Conservation (phyloP, 2,113 vertebrate species). For the Cinclus mexicanus region DNA sequence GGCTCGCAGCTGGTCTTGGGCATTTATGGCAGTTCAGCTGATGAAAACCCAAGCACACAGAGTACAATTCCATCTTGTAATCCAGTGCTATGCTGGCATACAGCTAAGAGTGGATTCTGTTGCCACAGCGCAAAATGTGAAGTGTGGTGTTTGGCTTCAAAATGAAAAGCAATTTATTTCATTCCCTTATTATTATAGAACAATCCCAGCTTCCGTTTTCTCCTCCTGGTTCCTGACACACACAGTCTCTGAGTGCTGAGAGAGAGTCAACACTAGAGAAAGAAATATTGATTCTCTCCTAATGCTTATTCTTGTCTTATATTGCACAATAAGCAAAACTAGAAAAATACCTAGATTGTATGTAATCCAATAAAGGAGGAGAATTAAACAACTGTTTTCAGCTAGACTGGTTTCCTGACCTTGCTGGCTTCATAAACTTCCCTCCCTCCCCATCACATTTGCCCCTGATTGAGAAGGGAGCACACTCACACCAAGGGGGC, state of each 20-base stretch:
- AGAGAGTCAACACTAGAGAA: not conserved
- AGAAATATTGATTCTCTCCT: not conserved
- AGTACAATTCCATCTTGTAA: not conserved
- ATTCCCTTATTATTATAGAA: not conserved
- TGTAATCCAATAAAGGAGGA: not conserved
- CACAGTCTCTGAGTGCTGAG: not conserved
- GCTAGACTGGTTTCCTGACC: not conserved
- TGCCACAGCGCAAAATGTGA: not conserved
- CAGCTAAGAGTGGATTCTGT: not conserved
- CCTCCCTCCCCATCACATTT: not conserved
- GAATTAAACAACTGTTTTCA: not conserved
- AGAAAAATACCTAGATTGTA: not conserved
- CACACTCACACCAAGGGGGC: constrained; percentile 94
- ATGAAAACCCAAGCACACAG: not conserved
- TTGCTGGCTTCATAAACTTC: not conserved
- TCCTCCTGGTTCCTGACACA: not conserved
- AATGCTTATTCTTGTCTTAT: not conserved
- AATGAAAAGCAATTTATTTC: not conserved
- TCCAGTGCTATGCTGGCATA: not conserved
- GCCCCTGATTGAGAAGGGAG: not conserved
- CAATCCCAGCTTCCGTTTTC: not conserved
- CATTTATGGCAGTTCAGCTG: not conserved
- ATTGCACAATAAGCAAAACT: not conserved
- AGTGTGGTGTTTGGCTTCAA: not conserved
- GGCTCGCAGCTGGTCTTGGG: not conserved